Base-by-base conservation (phyloP, 1,140 invertebrate species). In the Dendroctonus valens region DNA sequence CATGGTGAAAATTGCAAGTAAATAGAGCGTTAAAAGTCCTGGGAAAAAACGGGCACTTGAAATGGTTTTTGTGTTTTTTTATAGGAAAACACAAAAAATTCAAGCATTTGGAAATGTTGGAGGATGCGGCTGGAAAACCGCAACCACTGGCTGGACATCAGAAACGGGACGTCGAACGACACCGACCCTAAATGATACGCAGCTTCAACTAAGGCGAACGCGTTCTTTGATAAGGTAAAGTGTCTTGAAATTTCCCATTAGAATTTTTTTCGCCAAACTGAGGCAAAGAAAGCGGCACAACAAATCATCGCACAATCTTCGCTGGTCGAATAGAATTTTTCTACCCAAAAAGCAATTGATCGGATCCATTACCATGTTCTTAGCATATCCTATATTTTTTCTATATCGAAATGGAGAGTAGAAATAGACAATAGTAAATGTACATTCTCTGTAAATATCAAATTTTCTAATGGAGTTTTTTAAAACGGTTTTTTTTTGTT, bases 1-100 rank as follows among this genome's bases (percentile, higher is more conserved):
- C 69, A 92, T 97, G 85, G 78, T 93, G 9, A 87, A 84, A 75
- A 81, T 90, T 77, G 88, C 90, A 71, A 85, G 88, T 90, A 77
- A 85, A 86, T 82, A 59, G 14, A 14, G 38, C 11, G n/a, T 44
- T 54, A n/a, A 15, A 51, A 51, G 15, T 15, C 49, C 8, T 3
- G 14, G 14, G 5, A 38, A 54, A 54, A 46, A 46, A 11, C 3
- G 9, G 44, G 3, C 12, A 11, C 44, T 12, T 46, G 5, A 11
- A n/a, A n/a, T n/a, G n/a, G n/a, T n/a, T n/a, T n/a, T 46, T 3
- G 4, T 11, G n/a, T 2, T 59, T 59, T 53, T 49, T 74, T 70
- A 57, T 59, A 76, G 75, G 67, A 70, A 74, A 75, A 71, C 69
- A 76, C 59, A 69, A 69, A 51, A 75, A 74, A 69, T 64, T 75